phyloP scores from a whole-genome alignment of 2,888 invertebrate genomes.

The Cataglyphis albicans region DNA sequence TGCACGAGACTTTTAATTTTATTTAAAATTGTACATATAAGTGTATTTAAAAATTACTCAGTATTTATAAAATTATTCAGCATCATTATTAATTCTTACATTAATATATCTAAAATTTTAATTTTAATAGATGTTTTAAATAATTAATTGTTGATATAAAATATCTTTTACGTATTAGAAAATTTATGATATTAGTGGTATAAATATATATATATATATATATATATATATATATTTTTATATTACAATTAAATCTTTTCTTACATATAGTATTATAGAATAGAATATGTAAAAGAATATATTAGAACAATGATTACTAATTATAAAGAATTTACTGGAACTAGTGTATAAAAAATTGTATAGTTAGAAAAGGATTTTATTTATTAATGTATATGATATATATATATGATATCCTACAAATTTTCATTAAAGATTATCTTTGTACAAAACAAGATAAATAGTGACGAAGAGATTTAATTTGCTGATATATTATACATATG shows the following conservation, averaged over 20 bases:
- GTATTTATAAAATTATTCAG: neutral
- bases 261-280: neutral
- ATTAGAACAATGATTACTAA: neutral
- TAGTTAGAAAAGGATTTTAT: constrained; percentile 61
- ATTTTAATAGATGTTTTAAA: neutral
- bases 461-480: constrained; percentile 55
- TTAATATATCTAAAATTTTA: neutral
- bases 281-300: neutral
- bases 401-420: constrained; percentile 58
- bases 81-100: neutral
- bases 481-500: constrained; percentile 23
- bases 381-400: constrained; percentile 43
- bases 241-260: constrained; percentile 7
- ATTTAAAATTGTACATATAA: neutral
- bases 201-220: neutral
- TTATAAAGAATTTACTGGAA: neutral
- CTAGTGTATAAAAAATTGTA: constrained; percentile 27
- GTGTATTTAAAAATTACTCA: neutral
- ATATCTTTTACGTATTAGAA: neutral
- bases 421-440: constrained; percentile 68
- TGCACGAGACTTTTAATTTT: neutral
- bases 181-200: neutral
- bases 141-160: constrained; percentile 3
- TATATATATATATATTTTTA: neutral
- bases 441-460: constrained; percentile 64